A percentile compares a stretch with the other conserved stretches of the same genome.
These are phyloP conservation scores for Cyphomyrus plagiostoma DNA, from an alignment of 2,113 vertebrate genomes.

Conservation along the genomic window DNA sequence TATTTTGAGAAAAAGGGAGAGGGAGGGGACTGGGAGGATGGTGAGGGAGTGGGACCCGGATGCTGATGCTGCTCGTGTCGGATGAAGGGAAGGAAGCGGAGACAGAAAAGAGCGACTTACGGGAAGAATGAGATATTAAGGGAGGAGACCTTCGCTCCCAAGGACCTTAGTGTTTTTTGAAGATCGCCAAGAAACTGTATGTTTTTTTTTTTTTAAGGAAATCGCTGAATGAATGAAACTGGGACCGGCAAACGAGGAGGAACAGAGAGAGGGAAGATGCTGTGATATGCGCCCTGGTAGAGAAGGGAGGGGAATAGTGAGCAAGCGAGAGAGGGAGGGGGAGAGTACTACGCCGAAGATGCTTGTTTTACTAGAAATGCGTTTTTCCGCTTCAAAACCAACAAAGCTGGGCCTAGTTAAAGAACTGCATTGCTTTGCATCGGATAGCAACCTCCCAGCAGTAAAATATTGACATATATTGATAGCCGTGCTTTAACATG, in stretches of 20 bases:
- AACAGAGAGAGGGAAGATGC: constrained; percentile 55
- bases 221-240: constrained; percentile 28
- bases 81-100: constrained; percentile 57
- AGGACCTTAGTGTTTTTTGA: background rate
- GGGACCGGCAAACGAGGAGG: constrained; percentile 40
- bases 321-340: constrained; percentile 43
- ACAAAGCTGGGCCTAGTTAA: constrained; percentile 43
- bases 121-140: constrained; percentile 53
- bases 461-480: constrained; percentile 52
- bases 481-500: background rate
- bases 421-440: constrained; percentile 38
- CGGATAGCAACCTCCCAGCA: constrained; percentile 46
- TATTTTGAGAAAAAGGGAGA: constrained; percentile 30
- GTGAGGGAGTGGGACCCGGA: constrained; percentile 48
- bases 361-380: constrained; percentile 46
- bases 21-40: constrained; percentile 40
- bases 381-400: constrained; percentile 33
- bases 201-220: background rate
- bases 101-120: constrained; percentile 65
- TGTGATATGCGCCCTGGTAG: constrained; percentile 56
- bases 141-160: constrained; percentile 25
- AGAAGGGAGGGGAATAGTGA: constrained; percentile 51
- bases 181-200: constrained; percentile 15
- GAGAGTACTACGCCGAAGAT: constrained; percentile 47
- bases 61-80: constrained; percentile 50